Evolutionary conservation across 1,140 invertebrate species (phyloP).

Genomic region (Solenopsis invicta): DNA sequence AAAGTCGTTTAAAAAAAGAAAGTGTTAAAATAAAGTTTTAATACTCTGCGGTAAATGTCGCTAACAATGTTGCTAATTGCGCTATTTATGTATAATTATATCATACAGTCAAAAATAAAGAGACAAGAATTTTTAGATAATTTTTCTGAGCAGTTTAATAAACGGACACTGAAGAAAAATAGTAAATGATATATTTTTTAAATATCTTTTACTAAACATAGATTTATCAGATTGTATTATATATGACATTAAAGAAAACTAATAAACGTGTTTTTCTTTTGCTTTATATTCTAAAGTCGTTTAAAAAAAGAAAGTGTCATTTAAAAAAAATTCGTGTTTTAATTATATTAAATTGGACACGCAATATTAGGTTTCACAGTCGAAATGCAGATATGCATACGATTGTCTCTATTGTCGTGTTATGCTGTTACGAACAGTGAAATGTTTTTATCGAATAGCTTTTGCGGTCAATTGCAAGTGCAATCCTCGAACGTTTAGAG

Average conservation of each 20-base stretch:
- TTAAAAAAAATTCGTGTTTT: background rate
- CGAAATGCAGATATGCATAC: background rate
- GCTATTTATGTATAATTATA: background rate
- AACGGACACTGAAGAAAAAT: background rate
- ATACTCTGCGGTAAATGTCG: background rate
- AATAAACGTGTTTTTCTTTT: background rate
- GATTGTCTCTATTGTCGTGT: background rate
- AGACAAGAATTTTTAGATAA: no score
- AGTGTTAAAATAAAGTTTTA: background rate
- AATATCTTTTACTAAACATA: background rate
- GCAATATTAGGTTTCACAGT: background rate
- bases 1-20: background rate
- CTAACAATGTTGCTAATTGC: background rate
- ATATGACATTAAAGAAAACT: no score
- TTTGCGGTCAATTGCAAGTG: background rate
- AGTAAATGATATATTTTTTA: background rate
- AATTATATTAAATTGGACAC: background rate
- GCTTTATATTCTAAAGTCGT: background rate
- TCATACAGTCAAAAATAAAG: background rate
- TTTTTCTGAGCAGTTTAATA: background rate
- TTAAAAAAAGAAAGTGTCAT: background rate
- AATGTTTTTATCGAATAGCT: slow-evolving; percentile 5
- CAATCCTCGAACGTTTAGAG: background rate
- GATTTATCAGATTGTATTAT: no score
- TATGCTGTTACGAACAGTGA: background rate